Conservation (phyloP, 2,797 vertebrate genomes). For the Todus mexicanus region DNA sequence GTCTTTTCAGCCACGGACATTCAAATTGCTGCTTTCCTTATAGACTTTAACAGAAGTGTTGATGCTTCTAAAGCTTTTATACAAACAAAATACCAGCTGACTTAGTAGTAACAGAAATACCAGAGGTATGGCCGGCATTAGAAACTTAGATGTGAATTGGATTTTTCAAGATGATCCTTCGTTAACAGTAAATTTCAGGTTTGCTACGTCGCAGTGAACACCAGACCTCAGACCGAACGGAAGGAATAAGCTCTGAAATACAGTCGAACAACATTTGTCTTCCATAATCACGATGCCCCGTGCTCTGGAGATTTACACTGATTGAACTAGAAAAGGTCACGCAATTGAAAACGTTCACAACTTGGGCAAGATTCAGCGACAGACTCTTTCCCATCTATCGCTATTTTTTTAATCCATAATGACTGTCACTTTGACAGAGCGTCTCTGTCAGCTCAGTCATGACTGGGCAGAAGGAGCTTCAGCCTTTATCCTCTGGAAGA, state of each 20-base stretch:
- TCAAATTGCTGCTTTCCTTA: background rate
- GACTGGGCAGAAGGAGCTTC: background rate
- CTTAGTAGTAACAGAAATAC: background rate
- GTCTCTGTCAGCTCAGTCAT: background rate
- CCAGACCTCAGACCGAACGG: background rate
- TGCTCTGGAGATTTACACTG: conserved; percentile 16
- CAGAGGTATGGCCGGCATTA: background rate
- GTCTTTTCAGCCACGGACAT: background rate
- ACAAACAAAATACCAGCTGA: background rate
- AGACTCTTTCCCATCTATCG: background rate
- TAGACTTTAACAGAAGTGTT: background rate
- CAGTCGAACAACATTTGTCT: background rate
- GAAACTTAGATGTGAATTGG: background rate
- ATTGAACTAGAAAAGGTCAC: conserved; percentile 54
- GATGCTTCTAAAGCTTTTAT: background rate
- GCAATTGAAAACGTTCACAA: background rate
- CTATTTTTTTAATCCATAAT: background rate
- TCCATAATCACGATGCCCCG: background rate
- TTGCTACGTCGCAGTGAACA: background rate
- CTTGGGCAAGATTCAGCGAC: conserved; percentile 14
- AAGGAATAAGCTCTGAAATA: background rate
- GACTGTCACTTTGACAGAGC: conserved; percentile 9
- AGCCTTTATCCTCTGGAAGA: background rate
- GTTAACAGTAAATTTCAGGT: background rate
- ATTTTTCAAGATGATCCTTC: background rate